Evolutionary conservation across 1,140 invertebrate species (phyloP).

Genomic region (Temnothorax longispinosus): DNA sequence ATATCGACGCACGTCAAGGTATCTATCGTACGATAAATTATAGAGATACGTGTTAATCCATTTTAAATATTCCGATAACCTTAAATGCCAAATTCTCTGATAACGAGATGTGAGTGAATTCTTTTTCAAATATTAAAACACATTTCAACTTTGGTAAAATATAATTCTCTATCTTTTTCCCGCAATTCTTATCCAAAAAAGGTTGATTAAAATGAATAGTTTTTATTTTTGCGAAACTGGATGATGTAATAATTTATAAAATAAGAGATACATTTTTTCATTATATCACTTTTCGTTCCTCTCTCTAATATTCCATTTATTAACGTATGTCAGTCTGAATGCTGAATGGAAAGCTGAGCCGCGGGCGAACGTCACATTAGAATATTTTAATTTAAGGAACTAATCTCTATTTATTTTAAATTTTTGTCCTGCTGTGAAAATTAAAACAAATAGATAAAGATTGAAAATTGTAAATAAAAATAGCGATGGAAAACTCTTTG

Average conservation of each 20-base stretch:
- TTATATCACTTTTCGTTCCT: background rate
- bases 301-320: background rate
- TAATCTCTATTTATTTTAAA: background rate
- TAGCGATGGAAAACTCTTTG: background rate
- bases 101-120: background rate
- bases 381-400: background rate
- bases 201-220: background rate
- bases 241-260: slow-evolving; percentile 3
- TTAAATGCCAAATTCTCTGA: slow-evolving; percentile 2
- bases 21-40: background rate
- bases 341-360: background rate
- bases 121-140: background rate
- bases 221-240: background rate
- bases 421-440: background rate
- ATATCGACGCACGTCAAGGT: background rate
- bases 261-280: background rate
- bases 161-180: background rate
- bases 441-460: background rate
- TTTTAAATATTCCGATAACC: slow-evolving; percentile 8
- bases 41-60: slow-evolving; percentile 7
- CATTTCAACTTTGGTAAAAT: background rate
- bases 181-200: background rate
- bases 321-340: background rate
- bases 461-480: background rate
- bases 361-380: background rate